phyloP scores from a whole-genome alignment of 2,797 vertebrate genomes.

The Perodicticus potto region DNA sequence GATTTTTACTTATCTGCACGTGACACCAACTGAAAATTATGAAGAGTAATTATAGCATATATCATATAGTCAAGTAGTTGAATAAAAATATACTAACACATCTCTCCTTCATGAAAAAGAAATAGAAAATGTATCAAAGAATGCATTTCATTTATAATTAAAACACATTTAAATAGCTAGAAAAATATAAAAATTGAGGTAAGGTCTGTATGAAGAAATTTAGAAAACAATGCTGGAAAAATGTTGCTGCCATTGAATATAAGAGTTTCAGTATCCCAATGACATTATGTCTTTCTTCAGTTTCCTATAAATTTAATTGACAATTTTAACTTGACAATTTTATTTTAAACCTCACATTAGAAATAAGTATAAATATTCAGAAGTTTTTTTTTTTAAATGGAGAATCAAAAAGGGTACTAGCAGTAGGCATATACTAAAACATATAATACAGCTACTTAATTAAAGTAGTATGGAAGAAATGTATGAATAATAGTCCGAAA shows the following conservation, averaged over 20 bases:
- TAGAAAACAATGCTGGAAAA: not conserved
- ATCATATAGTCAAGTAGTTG: not conserved
- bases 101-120: not conserved
- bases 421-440: not conserved
- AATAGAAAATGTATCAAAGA: not conserved
- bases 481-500: not conserved
- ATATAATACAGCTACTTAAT: not conserved
- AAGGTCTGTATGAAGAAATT: not conserved
- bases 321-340: not conserved
- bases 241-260: not conserved
- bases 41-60: not conserved
- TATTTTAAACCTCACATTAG: not conserved
- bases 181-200: not conserved
- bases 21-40: not conserved
- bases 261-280: not conserved
- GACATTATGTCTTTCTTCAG: not conserved
- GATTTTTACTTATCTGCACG: not conserved
- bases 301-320: not conserved
- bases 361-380: not conserved
- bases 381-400: not conserved
- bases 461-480: not conserved
- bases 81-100: not conserved
- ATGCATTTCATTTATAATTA: not conserved
- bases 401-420: not conserved
- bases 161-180: not conserved